A percentile compares a stretch with the other conserved stretches of the same genome.
Evolutionary conservation across 1,140 invertebrate genomes (phyloP).

Genomic region (Eueides isabella): DNA sequence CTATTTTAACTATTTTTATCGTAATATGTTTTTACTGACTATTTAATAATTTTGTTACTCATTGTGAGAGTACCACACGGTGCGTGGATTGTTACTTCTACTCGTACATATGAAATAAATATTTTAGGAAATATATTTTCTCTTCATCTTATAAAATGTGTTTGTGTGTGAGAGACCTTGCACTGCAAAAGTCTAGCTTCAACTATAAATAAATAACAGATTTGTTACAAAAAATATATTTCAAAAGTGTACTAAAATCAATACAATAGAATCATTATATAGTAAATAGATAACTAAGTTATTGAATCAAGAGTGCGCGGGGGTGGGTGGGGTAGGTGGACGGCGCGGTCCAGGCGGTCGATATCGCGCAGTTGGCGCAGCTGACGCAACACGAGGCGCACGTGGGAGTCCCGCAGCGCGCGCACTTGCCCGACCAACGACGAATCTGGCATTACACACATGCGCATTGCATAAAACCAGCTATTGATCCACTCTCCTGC

Average conservation of each 20-base stretch:
- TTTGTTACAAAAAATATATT: not conserved
- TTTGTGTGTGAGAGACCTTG: constrained; percentile 12
- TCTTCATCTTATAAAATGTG: constrained; percentile 20
- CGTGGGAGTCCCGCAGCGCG: constrained; percentile 58
- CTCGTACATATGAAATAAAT: constrained; percentile 69
- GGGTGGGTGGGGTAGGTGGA: not conserved
- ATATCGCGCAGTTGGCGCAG: constrained; percentile 52
- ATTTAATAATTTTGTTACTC: constrained; percentile 53
- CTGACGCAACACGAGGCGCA: constrained; percentile 57
- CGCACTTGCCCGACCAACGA: constrained; percentile 45
- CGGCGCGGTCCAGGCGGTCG: constrained; percentile 50
- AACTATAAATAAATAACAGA: not conserved
- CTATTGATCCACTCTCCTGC: not conserved
- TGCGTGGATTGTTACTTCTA: constrained; percentile 70
- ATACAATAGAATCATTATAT: not conserved
- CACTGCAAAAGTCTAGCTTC: not conserved
- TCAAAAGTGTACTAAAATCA: not conserved
- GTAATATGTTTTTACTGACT: constrained; percentile 47
- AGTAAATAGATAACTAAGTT: not conserved
- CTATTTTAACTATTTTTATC: constrained; percentile 53
- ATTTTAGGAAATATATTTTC: constrained; percentile 60
- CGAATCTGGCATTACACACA: not conserved
- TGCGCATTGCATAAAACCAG: not conserved
- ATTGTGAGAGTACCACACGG: constrained; percentile 59
- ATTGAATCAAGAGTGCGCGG: not conserved